These are phyloP conservation scores for Acleris laterana DNA, from an alignment of 2,888 invertebrate genomes.

Conservation along the genomic window DNA sequence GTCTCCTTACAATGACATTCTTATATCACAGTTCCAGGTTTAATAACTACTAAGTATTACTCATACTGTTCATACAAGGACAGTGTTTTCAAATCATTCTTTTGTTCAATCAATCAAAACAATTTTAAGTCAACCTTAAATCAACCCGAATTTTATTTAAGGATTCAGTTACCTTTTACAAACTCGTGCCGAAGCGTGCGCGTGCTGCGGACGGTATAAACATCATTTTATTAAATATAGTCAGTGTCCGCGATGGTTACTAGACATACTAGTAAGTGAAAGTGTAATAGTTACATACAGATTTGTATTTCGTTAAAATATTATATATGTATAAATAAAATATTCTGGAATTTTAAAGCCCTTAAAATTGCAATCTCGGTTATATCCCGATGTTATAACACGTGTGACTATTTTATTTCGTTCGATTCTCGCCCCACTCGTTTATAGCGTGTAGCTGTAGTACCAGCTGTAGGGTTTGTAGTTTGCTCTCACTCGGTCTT, in stretches of 20 bases:
- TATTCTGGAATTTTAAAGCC: not conserved
- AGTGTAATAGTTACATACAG: not conserved
- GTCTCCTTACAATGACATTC: no score
- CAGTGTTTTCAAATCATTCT: conserved; percentile 12
- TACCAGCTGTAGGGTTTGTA: no score
- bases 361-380: no score
- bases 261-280: conserved; percentile 2
- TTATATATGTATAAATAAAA: not conserved
- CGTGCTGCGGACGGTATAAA: no score
- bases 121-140: not conserved
- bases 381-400: no score
- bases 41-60: no score
- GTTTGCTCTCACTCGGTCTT: no score
- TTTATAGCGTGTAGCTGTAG: no score
- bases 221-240: not conserved
- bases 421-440: no score
- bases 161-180: conserved; percentile 1
- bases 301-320: conserved; percentile 1
- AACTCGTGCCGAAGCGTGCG: conserved; percentile 5
- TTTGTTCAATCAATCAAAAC: conserved; percentile 14
- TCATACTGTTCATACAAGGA: not conserved
- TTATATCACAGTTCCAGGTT: no score
- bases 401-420: no score
- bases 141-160: not conserved
- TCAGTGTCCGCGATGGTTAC: conserved; percentile 2